Conservation (phyloP, 2,888 invertebrate genomes). For the Tachystola acroxantha region DNA sequence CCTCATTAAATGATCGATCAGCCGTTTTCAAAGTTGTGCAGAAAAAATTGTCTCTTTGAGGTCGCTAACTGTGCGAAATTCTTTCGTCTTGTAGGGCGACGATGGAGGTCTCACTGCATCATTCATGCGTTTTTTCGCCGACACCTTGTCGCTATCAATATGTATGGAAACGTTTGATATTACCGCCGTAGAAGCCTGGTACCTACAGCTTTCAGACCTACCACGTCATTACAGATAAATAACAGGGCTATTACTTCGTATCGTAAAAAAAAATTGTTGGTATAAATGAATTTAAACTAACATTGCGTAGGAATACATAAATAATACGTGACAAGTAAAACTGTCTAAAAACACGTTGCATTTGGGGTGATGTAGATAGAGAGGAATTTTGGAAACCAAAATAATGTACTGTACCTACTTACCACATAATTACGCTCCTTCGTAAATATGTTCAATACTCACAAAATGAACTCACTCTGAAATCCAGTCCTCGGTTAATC, state of each 20-base stretch:
- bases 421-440: too few relatives aligned
- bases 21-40: slow-evolving; percentile 46
- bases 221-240: slow-evolving; percentile 6
- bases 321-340: too few relatives aligned
- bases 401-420: too few relatives aligned
- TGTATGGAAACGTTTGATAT: slow-evolving; percentile 61
- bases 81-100: slow-evolving; percentile 63
- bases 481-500: too few relatives aligned
- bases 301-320: too few relatives aligned
- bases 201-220: background rate
- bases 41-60: slow-evolving; percentile 60
- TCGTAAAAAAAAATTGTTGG: too few relatives aligned
- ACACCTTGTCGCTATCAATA: slow-evolving; percentile 71
- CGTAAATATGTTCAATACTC: too few relatives aligned
- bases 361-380: too few relatives aligned
- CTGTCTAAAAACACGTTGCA: too few relatives aligned
- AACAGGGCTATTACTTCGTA: slow-evolving; percentile 1
- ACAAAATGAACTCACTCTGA: too few relatives aligned
- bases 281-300: too few relatives aligned
- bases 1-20: slow-evolving; percentile 71
- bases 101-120: slow-evolving; percentile 69
- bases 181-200: slow-evolving; percentile 36
- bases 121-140: slow-evolving; percentile 70
- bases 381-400: too few relatives aligned
- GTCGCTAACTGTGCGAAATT: slow-evolving; percentile 63